Evolutionary conservation across 2,888 invertebrate species (phyloP).

Genomic region (Spicauda simplicius): DNA sequence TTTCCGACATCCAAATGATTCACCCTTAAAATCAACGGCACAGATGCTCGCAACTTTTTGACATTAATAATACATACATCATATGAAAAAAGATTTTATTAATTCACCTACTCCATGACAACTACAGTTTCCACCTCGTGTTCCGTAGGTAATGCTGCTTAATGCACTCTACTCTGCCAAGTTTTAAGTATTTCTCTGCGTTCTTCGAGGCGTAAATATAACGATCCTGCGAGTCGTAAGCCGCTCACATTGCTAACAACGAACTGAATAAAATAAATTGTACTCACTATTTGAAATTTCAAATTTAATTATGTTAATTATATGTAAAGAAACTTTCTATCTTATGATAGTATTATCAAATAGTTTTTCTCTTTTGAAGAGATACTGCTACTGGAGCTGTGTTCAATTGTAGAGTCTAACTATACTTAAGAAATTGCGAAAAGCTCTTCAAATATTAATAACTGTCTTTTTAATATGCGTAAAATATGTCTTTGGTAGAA

Average conservation of each 20-base stretch:
- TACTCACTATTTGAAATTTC: constrained; percentile 17
- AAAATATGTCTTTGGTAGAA: too few species aligned
- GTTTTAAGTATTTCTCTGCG: constrained; percentile 50
- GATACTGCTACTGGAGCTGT: too few species aligned
- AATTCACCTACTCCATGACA: constrained; percentile 22
- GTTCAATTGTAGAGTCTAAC: too few species aligned
- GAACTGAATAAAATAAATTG: constrained; percentile 27
- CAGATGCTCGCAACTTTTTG: neutral
- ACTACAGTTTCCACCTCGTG: constrained; percentile 22
- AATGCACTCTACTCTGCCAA: constrained; percentile 48
- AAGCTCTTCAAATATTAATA: too few species aligned
- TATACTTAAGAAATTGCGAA: too few species aligned
- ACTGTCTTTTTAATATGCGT: too few species aligned
- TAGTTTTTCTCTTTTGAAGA: too few species aligned
- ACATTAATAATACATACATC: neutral
- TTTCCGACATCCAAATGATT: too few species aligned
- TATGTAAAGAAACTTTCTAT: too few species aligned
- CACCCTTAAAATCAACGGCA: too few species aligned
- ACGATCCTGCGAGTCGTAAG: constrained; percentile 46
- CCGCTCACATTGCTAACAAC: constrained; percentile 33
- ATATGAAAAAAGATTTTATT: constrained; percentile 4
- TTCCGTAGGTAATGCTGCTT: constrained; percentile 36
- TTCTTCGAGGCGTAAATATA: constrained; percentile 57
- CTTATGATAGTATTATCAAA: too few species aligned
- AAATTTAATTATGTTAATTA: constrained; percentile 16